Evolutionary conservation across 2,797 vertebrate species (phyloP).

Genomic region (Fundulus diaphanus): DNA sequence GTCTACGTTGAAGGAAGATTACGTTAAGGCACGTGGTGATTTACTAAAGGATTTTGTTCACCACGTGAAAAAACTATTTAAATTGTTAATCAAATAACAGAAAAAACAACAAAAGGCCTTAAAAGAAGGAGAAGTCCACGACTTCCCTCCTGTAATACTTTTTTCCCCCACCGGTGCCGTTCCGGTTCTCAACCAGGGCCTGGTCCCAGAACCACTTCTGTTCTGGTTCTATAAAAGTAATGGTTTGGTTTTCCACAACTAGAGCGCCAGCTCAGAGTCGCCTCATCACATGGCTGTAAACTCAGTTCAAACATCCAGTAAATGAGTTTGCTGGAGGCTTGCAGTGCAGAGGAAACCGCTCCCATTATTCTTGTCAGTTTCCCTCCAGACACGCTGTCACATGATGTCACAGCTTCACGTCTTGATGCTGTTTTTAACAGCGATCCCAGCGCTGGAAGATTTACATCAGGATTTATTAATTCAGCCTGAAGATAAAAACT

Average conservation of each 20-base stretch:
- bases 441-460: background rate
- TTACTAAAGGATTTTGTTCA: too few relatives aligned
- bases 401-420: background rate
- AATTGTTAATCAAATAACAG: background rate
- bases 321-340: background rate
- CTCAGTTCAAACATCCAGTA: background rate
- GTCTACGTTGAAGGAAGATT: too few relatives aligned
- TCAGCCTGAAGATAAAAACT: too few relatives aligned
- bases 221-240: too few relatives aligned
- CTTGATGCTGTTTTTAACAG: background rate
- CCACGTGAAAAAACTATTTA: too few relatives aligned
- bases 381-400: background rate
- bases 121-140: background rate
- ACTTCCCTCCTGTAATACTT: background rate
- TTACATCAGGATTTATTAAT: background rate
- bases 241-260: background rate
- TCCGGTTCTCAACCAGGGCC: too few relatives aligned
- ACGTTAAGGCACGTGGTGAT: too few relatives aligned
- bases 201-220: too few relatives aligned
- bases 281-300: background rate
- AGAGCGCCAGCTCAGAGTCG: background rate
- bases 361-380: background rate
- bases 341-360: background rate
- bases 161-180: too few relatives aligned
- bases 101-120: too few relatives aligned